Conservation (phyloP, 2,888 invertebrate genomes). For the Neoitamus cyanurus region DNA sequence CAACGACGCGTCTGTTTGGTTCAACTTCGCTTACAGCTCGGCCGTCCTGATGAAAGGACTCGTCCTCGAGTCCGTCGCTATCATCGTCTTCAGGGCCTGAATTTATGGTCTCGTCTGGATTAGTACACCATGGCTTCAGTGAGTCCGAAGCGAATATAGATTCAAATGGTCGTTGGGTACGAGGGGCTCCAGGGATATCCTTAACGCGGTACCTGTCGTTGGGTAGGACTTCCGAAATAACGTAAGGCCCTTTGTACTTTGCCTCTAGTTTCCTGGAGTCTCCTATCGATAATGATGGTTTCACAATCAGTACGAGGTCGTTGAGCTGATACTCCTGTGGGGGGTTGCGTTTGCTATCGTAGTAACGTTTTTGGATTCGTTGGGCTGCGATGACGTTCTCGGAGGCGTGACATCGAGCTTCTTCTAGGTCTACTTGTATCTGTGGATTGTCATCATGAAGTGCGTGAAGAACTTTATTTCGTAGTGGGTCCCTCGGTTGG, state of each 20-base stretch:
- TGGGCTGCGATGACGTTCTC: neutral
- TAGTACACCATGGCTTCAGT: slow-evolving; percentile 49
- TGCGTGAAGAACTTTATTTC: neutral
- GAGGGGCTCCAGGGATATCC: neutral
- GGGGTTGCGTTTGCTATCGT: neutral
- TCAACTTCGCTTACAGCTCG: neutral
- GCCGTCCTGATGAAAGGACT: slow-evolving; percentile 20
- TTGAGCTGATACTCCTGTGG: neutral
- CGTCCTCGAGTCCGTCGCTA: slow-evolving; percentile 12
- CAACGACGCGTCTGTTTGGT: too few relatives aligned
- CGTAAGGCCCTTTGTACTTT: too few relatives aligned
- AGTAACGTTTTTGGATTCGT: neutral
- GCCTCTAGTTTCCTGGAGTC: too few relatives aligned
- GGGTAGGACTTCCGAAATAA: too few relatives aligned
- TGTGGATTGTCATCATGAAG: neutral
- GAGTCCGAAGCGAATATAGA: slow-evolving; percentile 28
- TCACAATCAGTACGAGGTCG: neutral
- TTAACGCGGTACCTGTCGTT: too few relatives aligned
- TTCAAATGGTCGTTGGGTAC: too few relatives aligned
- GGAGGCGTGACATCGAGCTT: neutral
- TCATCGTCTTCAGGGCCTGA: neutral
- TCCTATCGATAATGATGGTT: too few relatives aligned
- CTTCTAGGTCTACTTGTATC: neutral
- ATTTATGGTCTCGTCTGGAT: neutral
- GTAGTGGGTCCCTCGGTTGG: too few relatives aligned